Evolutionary conservation across 2,888 invertebrate species (phyloP).

Genomic region (Polydesmus complanatus): DNA sequence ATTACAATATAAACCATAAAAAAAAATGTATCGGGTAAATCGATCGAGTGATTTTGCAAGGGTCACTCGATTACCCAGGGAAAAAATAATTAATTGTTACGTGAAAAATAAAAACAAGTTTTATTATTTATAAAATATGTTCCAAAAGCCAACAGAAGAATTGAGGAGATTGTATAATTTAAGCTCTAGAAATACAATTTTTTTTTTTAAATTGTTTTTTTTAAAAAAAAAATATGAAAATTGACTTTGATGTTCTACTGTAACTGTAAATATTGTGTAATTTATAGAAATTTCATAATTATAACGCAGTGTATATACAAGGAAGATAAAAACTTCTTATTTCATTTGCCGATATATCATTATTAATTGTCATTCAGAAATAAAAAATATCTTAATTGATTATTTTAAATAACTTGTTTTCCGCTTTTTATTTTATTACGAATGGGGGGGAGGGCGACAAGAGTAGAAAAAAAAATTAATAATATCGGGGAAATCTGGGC

Average conservation of each 20-base stretch:
- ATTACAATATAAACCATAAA: background rate
- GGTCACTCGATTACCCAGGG: background rate
- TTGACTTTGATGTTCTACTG: background rate
- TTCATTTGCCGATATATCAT: background rate
- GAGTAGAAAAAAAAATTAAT: too few species aligned
- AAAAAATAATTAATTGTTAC: background rate
- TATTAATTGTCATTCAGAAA: background rate
- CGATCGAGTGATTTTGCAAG: background rate
- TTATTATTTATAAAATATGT: background rate
- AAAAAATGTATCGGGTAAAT: background rate
- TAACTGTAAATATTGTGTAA: background rate
- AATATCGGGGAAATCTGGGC: background rate
- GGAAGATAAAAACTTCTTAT: background rate
- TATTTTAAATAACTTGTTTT: background rate
- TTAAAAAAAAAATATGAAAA: too few species aligned
- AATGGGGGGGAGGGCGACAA: background rate
- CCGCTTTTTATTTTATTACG: too few species aligned
- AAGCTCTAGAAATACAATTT: background rate
- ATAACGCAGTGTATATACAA: background rate
- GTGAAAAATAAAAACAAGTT: background rate
- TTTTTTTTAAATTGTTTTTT: too few species aligned
- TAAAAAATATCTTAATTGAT: background rate
- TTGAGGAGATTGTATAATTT: background rate
- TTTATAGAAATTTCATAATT: background rate
- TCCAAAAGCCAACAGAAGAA: background rate